Evolutionary conservation across 2,113 vertebrate genomes (phyloP).

Genomic region (Vanacampus margaritifer): DNA sequence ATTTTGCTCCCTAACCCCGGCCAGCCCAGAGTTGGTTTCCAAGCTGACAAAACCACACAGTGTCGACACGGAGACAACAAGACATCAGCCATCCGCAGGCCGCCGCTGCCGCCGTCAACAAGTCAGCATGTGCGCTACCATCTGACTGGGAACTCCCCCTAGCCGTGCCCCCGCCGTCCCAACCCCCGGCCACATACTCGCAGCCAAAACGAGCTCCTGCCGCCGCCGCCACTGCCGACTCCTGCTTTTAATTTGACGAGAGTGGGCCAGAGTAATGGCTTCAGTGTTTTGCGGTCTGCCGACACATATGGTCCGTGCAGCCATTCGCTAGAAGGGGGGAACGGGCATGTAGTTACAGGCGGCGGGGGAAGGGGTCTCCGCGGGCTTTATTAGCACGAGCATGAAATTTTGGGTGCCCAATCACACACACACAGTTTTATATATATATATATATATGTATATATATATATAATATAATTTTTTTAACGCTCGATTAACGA

Average conservation of each 20-base stretch:
- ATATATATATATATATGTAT: no score
- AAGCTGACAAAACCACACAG: not conserved
- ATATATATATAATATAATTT: no score
- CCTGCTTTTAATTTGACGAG: slow-evolving; percentile 69
- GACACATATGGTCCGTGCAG: slow-evolving; percentile 67
- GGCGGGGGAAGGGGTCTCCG: not conserved
- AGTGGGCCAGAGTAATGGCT: slow-evolving; percentile 66
- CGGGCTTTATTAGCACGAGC: slow-evolving; percentile 46
- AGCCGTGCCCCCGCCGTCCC: slow-evolving; percentile 20
- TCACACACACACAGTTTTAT: no score
- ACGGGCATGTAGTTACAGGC: slow-evolving; percentile 31
- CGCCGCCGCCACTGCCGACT: slow-evolving; percentile 58
- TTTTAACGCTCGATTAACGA: no score
- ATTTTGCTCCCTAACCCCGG: no score
- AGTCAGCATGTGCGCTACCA: slow-evolving; percentile 61
- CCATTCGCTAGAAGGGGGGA: slow-evolving; percentile 31
- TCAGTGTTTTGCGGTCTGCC: slow-evolving; percentile 65
- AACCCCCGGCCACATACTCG: slow-evolving; percentile 37
- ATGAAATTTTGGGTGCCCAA: slow-evolving; percentile 34
- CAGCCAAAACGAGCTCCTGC: slow-evolving; percentile 56
- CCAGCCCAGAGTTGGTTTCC: not conserved
- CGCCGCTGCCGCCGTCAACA: slow-evolving; percentile 52
- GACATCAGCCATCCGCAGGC: slow-evolving; percentile 56
- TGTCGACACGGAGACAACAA: slow-evolving; percentile 45
- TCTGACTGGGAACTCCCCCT: slow-evolving; percentile 48